Evolutionary conservation across 2,888 invertebrate species (phyloP).

Genomic region (Lithodes maja): DNA sequence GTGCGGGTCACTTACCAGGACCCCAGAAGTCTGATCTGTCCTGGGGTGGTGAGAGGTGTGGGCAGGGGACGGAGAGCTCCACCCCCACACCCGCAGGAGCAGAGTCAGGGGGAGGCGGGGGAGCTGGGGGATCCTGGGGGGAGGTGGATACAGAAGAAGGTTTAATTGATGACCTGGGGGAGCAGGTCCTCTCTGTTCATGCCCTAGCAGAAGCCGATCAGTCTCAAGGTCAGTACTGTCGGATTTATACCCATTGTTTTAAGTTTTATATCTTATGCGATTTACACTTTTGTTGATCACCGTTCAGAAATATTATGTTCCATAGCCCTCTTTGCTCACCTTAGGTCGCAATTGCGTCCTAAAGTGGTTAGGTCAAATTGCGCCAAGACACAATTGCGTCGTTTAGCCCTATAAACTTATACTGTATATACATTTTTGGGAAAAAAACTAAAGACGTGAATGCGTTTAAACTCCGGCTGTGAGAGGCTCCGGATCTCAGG

Average conservation of each 20-base stretch:
- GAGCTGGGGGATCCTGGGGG: constrained; percentile 24
- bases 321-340: too few relatives aligned
- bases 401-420: too few relatives aligned
- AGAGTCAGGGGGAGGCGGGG: background rate
- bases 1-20: background rate
- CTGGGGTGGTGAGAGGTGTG: constrained; percentile 4
- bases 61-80: constrained; percentile 4
- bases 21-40: background rate
- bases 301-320: too few relatives aligned
- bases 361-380: too few relatives aligned
- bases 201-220: constrained; percentile 66
- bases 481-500: too few relatives aligned
- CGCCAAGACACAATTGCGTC: too few relatives aligned
- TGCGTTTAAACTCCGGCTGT: too few relatives aligned
- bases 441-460: too few relatives aligned
- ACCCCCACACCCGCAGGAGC: constrained; percentile 14
- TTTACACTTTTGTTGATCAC: too few relatives aligned
- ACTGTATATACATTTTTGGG: too few relatives aligned
- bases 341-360: too few relatives aligned
- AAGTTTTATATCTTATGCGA: background rate
- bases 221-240: constrained; percentile 52
- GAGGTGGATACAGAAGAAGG: constrained; percentile 53
- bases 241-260: background rate
- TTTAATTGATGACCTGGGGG: constrained; percentile 53
- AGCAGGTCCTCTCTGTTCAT: constrained; percentile 52